Percentiles rank a stretch among this genome's conserved stretches.
phyloP scores from a whole-genome alignment of 2,888 invertebrate species.

The Drosophila longiperda region DNA sequence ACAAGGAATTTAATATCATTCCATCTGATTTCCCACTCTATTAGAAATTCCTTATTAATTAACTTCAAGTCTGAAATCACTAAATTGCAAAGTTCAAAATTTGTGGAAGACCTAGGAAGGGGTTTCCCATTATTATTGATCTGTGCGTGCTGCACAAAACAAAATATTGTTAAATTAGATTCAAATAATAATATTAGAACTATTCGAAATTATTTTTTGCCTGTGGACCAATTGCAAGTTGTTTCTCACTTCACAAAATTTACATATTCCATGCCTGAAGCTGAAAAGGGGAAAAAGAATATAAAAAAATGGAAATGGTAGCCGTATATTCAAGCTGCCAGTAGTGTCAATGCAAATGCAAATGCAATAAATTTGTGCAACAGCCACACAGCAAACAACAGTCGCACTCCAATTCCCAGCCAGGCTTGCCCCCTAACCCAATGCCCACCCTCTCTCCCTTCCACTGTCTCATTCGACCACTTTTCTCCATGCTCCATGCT shows the following conservation, averaged over 20 bases:
- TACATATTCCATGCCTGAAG: constrained; percentile 35
- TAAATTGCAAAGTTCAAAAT: neutral
- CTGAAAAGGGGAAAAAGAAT: constrained; percentile 8
- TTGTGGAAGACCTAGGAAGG: neutral
- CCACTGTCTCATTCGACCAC: neutral
- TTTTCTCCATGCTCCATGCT: neutral
- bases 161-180: neutral
- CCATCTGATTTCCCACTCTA: neutral
- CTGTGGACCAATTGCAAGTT: constrained; percentile 6
- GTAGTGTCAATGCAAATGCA: constrained; percentile 66
- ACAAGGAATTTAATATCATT: neutral
- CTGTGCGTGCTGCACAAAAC: neutral
- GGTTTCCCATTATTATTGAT: neutral
- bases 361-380: constrained; percentile 70
- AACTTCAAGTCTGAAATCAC: neutral
- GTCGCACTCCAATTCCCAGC: constrained; percentile 12
- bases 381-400: constrained; percentile 38
- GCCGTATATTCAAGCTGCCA: constrained; percentile 69
- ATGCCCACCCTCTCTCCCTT: neutral
- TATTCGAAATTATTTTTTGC: constrained; percentile 1
- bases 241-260: constrained; percentile 21
- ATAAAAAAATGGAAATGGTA: constrained; percentile 32
- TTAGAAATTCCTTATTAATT: neutral
- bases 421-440: neutral
- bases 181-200: constrained; percentile 3